A percentile compares a stretch with the other conserved stretches of the same genome.
phyloP scores from a whole-genome alignment of 2,113 vertebrate species.

The Sinocyclocheilus anophthalmus region DNA sequence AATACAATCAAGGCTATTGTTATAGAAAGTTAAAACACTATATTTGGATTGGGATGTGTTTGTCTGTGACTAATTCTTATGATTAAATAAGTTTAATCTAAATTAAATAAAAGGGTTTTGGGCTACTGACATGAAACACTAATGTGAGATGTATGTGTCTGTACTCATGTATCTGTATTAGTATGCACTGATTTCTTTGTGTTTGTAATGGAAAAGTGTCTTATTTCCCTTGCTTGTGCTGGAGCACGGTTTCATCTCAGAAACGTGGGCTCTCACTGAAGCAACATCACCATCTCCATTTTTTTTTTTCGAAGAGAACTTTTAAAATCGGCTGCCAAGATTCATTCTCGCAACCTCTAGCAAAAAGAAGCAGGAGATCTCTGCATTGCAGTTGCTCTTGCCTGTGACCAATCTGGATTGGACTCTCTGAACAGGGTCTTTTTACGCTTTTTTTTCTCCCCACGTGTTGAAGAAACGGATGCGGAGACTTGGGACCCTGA shows the following conservation, averaged over 20 bases:
- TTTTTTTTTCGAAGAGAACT: background rate
- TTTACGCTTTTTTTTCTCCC: background rate
- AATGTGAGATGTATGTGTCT: background rate
- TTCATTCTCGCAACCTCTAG: constrained; percentile 1
- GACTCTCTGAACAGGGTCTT: background rate
- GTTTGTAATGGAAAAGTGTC: background rate
- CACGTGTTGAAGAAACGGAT: constrained; percentile 22
- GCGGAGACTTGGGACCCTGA: background rate
- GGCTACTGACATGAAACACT: constrained; percentile 8
- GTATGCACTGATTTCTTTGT: constrained; percentile 22
- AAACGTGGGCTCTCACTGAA: background rate
- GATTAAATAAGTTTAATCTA: background rate
- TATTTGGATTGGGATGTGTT: constrained; percentile 18
- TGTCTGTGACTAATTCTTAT: background rate
- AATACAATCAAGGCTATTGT: background rate
- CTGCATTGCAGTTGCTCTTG: constrained; percentile 45
- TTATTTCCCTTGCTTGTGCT: constrained; percentile 13
- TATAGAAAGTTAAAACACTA: constrained; percentile 12
- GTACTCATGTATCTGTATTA: constrained; percentile 8
- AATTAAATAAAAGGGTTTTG: constrained; percentile 7
- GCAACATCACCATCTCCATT: background rate
- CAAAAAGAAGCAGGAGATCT: background rate
- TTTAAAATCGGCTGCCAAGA: background rate
- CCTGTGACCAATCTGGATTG: background rate
- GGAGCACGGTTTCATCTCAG: background rate